Evolutionary conservation across 2,797 vertebrate species (phyloP).

Genomic region (Acipenser ruthenus): DNA sequence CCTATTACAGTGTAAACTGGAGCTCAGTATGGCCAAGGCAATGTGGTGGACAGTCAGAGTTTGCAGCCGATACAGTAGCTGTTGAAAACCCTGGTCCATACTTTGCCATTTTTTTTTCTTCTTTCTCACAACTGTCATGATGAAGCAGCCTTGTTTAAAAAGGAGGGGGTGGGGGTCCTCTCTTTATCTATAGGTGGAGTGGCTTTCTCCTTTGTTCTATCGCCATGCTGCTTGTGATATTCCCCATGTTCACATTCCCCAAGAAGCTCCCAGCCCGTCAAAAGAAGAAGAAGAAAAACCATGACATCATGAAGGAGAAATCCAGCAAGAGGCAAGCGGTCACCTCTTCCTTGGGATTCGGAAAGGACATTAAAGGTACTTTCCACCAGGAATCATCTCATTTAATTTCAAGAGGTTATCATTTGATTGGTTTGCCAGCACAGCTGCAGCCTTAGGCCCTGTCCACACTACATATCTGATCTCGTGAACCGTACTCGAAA

Average conservation of each 20-base stretch:
- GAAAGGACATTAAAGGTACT: constrained; percentile 89
- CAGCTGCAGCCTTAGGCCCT: background rate
- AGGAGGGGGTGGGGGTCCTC: background rate
- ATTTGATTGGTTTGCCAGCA: background rate
- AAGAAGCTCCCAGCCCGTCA: constrained; percentile 95
- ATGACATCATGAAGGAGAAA: constrained; percentile 87
- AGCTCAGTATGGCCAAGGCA: too few relatives aligned
- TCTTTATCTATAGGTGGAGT: constrained; percentile 75
- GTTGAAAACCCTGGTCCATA: too few relatives aligned
- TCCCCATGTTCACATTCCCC: constrained; percentile 98
- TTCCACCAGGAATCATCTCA: background rate
- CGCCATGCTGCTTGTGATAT: constrained; percentile 94
- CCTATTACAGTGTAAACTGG: too few relatives aligned
- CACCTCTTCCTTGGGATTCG: constrained; percentile 87
- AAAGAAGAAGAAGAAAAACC: constrained; percentile 88
- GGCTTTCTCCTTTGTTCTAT: constrained; percentile 90
- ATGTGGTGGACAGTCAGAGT: too few relatives aligned
- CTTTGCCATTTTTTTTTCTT: too few relatives aligned
- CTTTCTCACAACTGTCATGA: too few relatives aligned
- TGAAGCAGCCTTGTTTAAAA: background rate
- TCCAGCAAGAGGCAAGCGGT: constrained; percentile 66
- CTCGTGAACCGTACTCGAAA: too few relatives aligned
- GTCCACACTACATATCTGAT: too few relatives aligned
- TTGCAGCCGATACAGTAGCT: too few relatives aligned
- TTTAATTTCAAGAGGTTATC: background rate